phyloP scores from a whole-genome alignment of 2,113 vertebrate genomes.

The Panthera tigris region DNA sequence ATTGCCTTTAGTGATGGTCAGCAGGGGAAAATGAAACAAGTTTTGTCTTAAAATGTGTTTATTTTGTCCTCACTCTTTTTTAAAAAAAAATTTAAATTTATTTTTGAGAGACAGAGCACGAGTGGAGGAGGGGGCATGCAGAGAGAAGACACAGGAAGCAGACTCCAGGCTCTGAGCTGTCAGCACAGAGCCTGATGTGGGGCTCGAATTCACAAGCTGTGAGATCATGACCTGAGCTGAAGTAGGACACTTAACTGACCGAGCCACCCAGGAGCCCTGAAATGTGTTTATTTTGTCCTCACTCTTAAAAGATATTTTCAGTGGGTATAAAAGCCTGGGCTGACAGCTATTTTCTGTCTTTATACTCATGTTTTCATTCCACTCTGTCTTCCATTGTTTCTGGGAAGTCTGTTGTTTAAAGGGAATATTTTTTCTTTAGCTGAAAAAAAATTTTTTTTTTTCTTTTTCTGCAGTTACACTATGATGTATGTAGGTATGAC shows the following conservation, averaged over 20 bases:
- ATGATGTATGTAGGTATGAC: not conserved
- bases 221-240: no score
- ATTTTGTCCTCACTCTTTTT: not conserved
- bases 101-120: no score
- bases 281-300: not conserved
- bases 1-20: not conserved
- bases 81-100: no score
- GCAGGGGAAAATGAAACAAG: not conserved
- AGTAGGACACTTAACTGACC: no score
- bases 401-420: not conserved
- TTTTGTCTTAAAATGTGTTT: not conserved
- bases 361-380: not conserved
- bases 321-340: not conserved
- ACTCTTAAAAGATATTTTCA: not conserved
- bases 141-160: no score
- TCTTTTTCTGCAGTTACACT: not conserved
- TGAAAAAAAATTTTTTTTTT: not conserved
- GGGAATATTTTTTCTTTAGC: not conserved
- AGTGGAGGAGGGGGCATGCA: no score
- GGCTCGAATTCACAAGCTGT: no score
- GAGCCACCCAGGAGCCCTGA: no score
- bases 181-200: no score
- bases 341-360: not conserved
- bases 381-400: not conserved
- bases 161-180: no score